phyloP scores from a whole-genome alignment of 2,888 invertebrate genomes.

The Allygus modestus region DNA sequence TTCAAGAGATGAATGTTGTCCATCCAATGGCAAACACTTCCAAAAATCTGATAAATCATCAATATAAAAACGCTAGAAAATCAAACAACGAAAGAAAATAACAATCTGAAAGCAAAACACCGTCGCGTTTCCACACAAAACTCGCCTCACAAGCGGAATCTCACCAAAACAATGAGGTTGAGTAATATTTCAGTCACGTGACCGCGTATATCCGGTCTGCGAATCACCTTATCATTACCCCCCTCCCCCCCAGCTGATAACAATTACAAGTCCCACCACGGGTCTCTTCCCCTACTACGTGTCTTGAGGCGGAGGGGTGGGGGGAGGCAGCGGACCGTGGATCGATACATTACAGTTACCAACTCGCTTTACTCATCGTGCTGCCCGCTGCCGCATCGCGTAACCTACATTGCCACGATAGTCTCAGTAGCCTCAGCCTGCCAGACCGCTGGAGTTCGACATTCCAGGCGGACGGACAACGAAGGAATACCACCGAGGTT shows the following conservation, averaged over 20 bases:
- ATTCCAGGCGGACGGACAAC: neutral
- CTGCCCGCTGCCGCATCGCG: neutral
- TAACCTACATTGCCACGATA: neutral
- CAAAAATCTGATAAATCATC: too few relatives aligned
- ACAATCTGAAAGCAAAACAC: too few relatives aligned
- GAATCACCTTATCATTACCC: constrained; percentile 5
- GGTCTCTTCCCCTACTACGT: neutral
- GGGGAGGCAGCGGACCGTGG: neutral
- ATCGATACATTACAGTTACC: constrained; percentile 21
- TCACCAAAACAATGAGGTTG: neutral
- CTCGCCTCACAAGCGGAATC: neutral
- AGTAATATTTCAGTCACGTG: neutral
- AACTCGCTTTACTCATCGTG: neutral
- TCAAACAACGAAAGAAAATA: too few relatives aligned
- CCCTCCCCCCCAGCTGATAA: constrained; percentile 10
- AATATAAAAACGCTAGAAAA: too few relatives aligned
- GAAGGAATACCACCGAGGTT: neutral
- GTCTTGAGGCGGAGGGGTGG: neutral
- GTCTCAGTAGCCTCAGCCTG: neutral
- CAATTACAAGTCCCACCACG: neutral
- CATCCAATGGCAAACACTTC: too few relatives aligned
- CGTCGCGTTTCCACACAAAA: too few relatives aligned
- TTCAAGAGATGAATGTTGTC: too few relatives aligned
- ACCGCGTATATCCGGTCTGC: neutral
- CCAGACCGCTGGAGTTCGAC: neutral